Conservation (phyloP, 2,113 vertebrate species). For the Pagrus major region DNA sequence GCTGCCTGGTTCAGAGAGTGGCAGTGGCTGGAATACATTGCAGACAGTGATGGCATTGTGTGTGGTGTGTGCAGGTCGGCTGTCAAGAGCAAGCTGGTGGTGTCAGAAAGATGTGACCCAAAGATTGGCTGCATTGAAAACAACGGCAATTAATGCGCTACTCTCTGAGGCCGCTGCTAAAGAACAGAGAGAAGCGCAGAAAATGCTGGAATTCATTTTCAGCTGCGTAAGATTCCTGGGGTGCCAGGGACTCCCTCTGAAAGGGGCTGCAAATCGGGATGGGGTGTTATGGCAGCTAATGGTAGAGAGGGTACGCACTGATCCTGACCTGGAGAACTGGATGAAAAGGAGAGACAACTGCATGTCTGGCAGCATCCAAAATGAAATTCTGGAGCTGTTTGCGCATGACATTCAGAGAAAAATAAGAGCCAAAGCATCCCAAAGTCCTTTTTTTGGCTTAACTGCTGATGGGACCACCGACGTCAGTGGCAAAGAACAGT, state of each 20-base stretch:
- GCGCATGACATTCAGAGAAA: no score
- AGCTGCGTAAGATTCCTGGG: not conserved
- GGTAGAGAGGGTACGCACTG: not conserved
- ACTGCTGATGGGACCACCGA: no score
- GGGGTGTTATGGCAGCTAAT: not conserved
- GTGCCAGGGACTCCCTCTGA: not conserved
- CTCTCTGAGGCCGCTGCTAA: not conserved
- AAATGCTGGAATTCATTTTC: not conserved
- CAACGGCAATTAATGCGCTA: not conserved
- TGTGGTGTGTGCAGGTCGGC: no score
- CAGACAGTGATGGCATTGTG: no score
- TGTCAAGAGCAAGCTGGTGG: no score
- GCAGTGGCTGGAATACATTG: no score
- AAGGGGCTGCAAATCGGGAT: not conserved
- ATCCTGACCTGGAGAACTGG: not conserved
- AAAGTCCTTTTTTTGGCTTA: no score
- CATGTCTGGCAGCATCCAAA: not conserved
- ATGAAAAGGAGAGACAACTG: not conserved
- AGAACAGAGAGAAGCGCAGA: not conserved
- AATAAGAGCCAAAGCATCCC: no score
- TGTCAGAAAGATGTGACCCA: no score
- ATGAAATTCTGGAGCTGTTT: no score
- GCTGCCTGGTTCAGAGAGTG: no score
- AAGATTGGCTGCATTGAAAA: constrained; percentile 3
- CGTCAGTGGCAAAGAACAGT: no score